Conservation (phyloP, 2,113 vertebrate genomes). For the Ophthalmolycus amberensis region DNA sequence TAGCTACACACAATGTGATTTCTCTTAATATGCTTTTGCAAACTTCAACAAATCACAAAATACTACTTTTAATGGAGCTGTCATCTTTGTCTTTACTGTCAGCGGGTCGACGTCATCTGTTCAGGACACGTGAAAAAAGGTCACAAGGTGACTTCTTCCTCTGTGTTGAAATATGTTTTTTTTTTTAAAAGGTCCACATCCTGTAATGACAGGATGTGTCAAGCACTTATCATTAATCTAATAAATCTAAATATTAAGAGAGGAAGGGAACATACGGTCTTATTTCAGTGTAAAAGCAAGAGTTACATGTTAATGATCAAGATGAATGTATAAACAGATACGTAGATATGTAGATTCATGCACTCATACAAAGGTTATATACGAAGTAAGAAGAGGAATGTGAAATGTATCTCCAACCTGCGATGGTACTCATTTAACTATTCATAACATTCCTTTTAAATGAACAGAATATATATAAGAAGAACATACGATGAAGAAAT, state of each 20-base stretch:
- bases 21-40: background rate
- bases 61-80: background rate
- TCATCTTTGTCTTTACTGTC: background rate
- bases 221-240: background rate
- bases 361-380: background rate
- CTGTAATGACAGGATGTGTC: background rate
- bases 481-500: background rate
- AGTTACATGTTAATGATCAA: background rate
- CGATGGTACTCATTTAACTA: background rate
- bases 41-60: background rate
- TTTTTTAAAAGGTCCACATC: conserved; percentile 2
- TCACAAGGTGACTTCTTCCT: background rate
- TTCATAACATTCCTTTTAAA: too few relatives aligned
- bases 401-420: background rate
- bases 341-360: background rate
- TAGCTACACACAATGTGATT: too few relatives aligned
- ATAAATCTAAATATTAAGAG: conserved; percentile 10
- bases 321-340: background rate
- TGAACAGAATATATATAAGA: background rate
- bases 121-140: background rate
- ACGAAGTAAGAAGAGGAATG: background rate
- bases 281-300: background rate
- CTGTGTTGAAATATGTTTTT: background rate
- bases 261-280: background rate
- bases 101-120: background rate